Base-by-base conservation (phyloP, 1,140 invertebrate genomes). In the Olivierus martensii region DNA sequence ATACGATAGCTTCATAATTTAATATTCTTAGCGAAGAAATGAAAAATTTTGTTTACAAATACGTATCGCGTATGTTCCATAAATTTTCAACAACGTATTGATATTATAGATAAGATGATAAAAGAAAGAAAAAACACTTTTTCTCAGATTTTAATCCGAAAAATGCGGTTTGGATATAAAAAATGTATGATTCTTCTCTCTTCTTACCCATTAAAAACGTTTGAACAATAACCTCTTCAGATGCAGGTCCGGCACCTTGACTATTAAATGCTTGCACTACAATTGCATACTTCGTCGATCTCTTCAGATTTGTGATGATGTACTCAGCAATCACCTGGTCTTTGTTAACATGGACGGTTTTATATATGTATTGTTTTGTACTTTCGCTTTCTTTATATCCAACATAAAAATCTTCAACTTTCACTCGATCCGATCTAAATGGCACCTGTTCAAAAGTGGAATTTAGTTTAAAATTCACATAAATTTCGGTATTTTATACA, bases 171-270 rank as follows among this genome's bases (percentile, higher is more conserved):
- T 34, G n/a, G n/a, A n/a, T n/a, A n/a, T n/a, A n/a, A n/a, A n/a
- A n/a, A n/a, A n/a, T n/a, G n/a, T n/a, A n/a, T n/a, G n/a, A n/a
- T n/a, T n/a, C n/a, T 28, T 35, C n/a, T 47, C 12, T 0, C 9
- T 6, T 28, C 28, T 28, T 28, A 28, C 53, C 53, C 50, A 55
- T 50, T 44, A 50, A 48, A 50, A 85, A 71, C n/a, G 84, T 88
- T 62, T 84, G 80, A 0, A 81, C 80, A 0, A 77, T 73, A 0
- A 80, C 72, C 41, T 83, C 79, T 46, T 84, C 79, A 0, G 82
- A 84, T 0, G 81, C 68, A 3, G 87, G 87, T 22, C 87, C 86
- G 15, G 67, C 64, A 3, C 75, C 75, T 50, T 70, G 66, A 2
- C 56, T 55, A 53, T 72, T 72, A 56, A 63, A 71, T 35, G 66